Base-by-base conservation (phyloP, 64 coral and sea anemone species). In the Dendrophyllia cribrosa region DNA sequence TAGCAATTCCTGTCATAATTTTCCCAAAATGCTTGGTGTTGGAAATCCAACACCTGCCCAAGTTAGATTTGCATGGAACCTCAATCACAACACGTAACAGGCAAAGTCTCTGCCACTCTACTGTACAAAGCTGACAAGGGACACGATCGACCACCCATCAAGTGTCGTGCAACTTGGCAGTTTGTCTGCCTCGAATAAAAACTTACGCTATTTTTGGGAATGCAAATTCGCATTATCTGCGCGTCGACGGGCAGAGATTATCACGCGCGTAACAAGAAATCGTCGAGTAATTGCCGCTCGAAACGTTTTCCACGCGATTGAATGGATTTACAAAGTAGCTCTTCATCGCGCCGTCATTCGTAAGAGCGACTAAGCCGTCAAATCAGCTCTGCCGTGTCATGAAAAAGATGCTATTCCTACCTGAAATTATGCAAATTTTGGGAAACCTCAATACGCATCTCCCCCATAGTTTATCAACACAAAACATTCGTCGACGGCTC, bases 351-450 rank as follows among this genome's bases (percentile, higher is more conserved):
- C 10, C 7, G 20, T 19, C 23, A n/a, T 50, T 83, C 44, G 9
- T 44, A 73, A 49, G 6, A 64, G 34, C 43, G 66, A 52, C 61
- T 58, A 77, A 64, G 20, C 85, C 72, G 68, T 59, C 83, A 65
- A 73, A 74, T 14, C 53, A 83, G 66, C 61, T 82, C 77, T 77
- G 76, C 82, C 86, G 83, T 89, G 92, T 84, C 86, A 94, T 66
- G 66, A 85, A 76, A 77, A 70, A 94, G 86, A 94, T 89, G 51
- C 90, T 65, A 68, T 89, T 88, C 78, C 87, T 94, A 70, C 77
- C 92, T 94, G 77, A 94, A 89, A 89, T 94, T 94, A 94, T 94
- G 92, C 86, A 94, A 94, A 94, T 94, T 94, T 89, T 83, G 79
- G 53, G 72, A 74, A 85, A 94, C 86, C 87, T 89, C 67, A 81